Base-by-base conservation (phyloP, 2,888 invertebrate genomes). In the Pheosia tremula region DNA sequence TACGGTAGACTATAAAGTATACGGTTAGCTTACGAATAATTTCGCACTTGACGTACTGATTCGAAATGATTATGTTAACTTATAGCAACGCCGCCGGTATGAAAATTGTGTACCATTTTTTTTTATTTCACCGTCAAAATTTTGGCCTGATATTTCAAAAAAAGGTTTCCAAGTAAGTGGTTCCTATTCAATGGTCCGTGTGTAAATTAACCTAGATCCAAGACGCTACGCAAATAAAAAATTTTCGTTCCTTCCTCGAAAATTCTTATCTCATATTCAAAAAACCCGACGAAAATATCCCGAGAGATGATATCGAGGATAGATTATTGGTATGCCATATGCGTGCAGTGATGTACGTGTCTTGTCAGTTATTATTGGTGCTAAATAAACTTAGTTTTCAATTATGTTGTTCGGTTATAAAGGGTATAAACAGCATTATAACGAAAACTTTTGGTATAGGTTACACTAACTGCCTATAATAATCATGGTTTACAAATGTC, bases 321-420 rank as follows among this genome's bases (percentile, higher is more conserved):
- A 79, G 74, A 81, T 81, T 84, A 85, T 90, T 89, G 84, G 83
- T 90, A 91, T 90, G 89, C 90, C 75, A 77, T 80, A 80, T 85
- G 79, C 86, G 89, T 87, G 78, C 83, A 79, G 75, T 76, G 81
- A 75, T 72, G 79, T 74, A 87, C 91, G 91, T 90, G 91, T 77
- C 77, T 69, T 65, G 89, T 78, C 74, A 88, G 82, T 81, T 85
- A 87, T 90, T 87, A 80, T 78, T 75, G 79, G 80, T 84, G 79
- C 84, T 83, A 85, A 88, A 82, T 87, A 88, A 88, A 87, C 86
- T 86, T 83, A 75, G 81, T 86, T 90, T 89, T 88, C 89, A 88
- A 89, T 89, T 88, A 90, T 81, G 73, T 75, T 80, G 80, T 84
- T 85, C 79, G 73, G 79, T 78, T 78, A 80, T 79, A 71, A 72